A percentile compares a stretch with the other conserved stretches of the same genome.
phyloP scores from a whole-genome alignment of 2,888 invertebrate species.

The Athalia rosae region DNA sequence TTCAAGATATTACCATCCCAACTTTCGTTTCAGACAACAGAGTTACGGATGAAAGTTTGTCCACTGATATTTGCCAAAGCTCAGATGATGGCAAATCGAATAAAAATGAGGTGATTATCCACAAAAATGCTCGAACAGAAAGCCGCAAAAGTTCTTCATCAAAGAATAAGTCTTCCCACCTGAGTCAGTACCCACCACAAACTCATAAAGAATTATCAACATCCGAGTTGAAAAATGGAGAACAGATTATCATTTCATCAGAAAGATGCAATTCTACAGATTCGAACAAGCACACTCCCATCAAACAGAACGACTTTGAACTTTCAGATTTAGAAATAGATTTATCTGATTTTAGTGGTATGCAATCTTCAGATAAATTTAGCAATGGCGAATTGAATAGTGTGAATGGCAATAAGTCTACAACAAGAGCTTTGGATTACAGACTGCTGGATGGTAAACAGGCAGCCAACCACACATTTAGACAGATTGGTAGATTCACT shows the following conservation, averaged over 20 bases:
- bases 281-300: not conserved
- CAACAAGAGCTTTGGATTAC: constrained; percentile 9
- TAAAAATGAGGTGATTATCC: not conserved
- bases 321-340: constrained; percentile 36
- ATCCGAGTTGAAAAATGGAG: not conserved
- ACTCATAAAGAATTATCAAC: constrained; percentile 15
- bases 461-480: not conserved
- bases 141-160: constrained; percentile 8
- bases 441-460: not conserved
- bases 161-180: constrained; percentile 7
- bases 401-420: not conserved
- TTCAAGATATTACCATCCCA: constrained; percentile 35
- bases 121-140: not conserved
- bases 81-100: not conserved
- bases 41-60: not conserved
- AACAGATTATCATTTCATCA: not conserved
- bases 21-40: not conserved
- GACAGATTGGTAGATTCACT: constrained; percentile 1
- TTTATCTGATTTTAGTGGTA: constrained; percentile 7
- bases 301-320: constrained; percentile 21
- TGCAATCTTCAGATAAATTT: not conserved
- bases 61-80: not conserved
- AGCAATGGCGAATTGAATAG: not conserved
- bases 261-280: constrained; percentile 3
- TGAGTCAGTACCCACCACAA: constrained; percentile 17